Evolutionary conservation across 2,113 vertebrate species (phyloP).

Genomic region (Stercorarius parasiticus): DNA sequence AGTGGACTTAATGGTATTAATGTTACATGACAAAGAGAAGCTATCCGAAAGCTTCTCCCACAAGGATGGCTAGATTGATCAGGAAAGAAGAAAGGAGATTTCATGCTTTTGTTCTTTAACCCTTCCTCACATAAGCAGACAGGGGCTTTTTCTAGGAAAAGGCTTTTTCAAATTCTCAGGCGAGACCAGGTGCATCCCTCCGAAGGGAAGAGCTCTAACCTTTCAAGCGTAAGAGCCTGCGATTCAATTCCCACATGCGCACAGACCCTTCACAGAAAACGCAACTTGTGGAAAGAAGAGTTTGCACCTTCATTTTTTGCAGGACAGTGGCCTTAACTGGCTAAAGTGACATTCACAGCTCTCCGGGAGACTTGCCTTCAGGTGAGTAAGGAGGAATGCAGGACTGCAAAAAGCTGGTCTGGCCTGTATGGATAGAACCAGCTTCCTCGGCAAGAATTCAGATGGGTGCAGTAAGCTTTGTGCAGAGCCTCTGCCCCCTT

Average conservation of each 20-base stretch:
- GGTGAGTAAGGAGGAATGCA: not conserved
- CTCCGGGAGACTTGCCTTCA: not conserved
- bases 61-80: not conserved
- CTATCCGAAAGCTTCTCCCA: not conserved
- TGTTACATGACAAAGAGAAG: conserved; percentile 16
- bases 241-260: not conserved
- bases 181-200: not conserved
- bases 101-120: conserved; percentile 15
- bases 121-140: not conserved
- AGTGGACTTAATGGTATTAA: conserved; percentile 56
- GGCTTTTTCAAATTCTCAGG: not conserved
- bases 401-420: not conserved
- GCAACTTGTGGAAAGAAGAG: not conserved
- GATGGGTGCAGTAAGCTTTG: not conserved
- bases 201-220: not conserved
- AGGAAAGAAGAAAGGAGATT: not conserved
- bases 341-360: not conserved
- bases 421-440: not conserved
- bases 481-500: not conserved
- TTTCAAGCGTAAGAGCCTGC: not conserved
- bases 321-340: not conserved
- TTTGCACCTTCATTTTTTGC: not conserved
- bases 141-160: not conserved
- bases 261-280: not conserved
- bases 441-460: not conserved